Percentiles rank a stretch among this genome's conserved stretches.
Conservation (phyloP, 2,113 vertebrate genomes). For the Mesocricetus auratus region DNA sequence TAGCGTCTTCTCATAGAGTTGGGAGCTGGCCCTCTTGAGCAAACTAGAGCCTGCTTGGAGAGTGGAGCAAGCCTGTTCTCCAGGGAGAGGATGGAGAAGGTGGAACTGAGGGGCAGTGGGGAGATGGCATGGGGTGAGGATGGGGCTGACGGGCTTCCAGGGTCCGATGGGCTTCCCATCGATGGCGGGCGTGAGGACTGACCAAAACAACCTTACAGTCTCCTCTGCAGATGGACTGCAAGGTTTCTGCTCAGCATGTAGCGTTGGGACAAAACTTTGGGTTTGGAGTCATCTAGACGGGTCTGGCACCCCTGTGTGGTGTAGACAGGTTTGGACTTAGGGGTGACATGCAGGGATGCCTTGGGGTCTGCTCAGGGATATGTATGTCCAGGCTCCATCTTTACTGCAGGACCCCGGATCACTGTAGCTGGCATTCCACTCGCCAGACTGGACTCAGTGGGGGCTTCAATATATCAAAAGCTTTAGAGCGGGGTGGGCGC, state of each 20-base stretch:
- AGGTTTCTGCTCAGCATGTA: neutral
- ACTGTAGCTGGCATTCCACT: rapidly evolving
- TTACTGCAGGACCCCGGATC: rapidly evolving
- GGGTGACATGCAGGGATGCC: neutral
- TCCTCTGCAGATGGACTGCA: rapidly evolving
- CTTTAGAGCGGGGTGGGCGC: neutral
- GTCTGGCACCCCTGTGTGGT: no score
- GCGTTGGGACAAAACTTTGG: rapidly evolving
- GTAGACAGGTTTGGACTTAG: neutral
- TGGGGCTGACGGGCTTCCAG: no score
- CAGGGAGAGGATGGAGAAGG: neutral
- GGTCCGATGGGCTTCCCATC: neutral
- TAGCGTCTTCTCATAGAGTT: rapidly evolving
- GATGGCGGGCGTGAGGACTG: neutral
- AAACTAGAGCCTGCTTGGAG: rapidly evolving
- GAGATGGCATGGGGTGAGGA: neutral
- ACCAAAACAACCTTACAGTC: neutral
- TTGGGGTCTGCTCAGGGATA: neutral
- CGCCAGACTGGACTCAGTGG: rapidly evolving
- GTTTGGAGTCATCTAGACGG: neutral
- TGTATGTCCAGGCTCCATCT: neutral
- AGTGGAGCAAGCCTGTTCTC: rapidly evolving
- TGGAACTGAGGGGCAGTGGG: neutral
- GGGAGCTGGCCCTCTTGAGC: neutral
- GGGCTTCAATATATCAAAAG: neutral